These are phyloP conservation scores for Microtus richardsoni DNA, from an alignment of 2,113 vertebrate species.

Conservation along the genomic window DNA sequence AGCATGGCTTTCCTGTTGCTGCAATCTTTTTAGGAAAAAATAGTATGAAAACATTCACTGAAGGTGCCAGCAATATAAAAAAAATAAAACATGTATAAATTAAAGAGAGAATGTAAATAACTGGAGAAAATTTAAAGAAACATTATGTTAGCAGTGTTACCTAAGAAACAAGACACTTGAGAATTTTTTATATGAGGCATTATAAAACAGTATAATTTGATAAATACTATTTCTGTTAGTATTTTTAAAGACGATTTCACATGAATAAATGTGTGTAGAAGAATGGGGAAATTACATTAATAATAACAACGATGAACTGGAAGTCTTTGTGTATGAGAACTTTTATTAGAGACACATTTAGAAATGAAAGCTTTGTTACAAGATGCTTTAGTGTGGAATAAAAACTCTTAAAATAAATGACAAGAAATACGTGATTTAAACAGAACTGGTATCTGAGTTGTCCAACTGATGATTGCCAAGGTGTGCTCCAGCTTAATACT, in stretches of 20 bases:
- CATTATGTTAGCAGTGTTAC: neutral
- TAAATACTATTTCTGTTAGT: neutral
- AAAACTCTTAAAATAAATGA: neutral
- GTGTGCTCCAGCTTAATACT: neutral
- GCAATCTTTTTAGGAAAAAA: constrained; percentile 14
- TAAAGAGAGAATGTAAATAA: neutral
- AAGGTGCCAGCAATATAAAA: neutral
- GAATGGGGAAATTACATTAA: neutral
- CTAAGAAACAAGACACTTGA: neutral
- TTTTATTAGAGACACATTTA: neutral
- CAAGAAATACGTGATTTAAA: neutral
- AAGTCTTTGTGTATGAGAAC: neutral
- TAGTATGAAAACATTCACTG: neutral
- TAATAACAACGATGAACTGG: neutral
- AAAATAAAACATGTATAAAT: neutral
- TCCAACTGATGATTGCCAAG: neutral
- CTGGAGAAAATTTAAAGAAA: neutral
- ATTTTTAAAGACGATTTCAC: neutral
- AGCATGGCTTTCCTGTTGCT: neutral
- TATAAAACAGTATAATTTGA: neutral
- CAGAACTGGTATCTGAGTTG: neutral
- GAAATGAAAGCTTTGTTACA: neutral
- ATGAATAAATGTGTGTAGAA: neutral
- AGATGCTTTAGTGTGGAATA: neutral
- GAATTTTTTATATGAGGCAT: neutral